A percentile compares a stretch with the other conserved stretches of the same genome.
Evolutionary conservation across 2,113 vertebrate genomes (phyloP).

Genomic region (Mobula hypostoma): DNA sequence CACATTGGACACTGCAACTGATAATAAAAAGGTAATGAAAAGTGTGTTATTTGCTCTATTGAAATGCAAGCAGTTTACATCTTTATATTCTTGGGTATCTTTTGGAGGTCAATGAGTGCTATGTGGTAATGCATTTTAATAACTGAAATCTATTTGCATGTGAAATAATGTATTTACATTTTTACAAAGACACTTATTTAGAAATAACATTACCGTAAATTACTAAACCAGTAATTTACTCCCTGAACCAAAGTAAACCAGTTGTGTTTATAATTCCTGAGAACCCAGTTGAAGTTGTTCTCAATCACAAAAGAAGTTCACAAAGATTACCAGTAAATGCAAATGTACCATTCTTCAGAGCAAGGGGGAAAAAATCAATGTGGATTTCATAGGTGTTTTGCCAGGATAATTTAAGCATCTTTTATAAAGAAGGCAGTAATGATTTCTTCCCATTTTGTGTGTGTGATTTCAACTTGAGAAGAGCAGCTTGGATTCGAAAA

Average conservation of each 20-base stretch:
- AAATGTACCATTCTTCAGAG: background rate
- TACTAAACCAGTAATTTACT: conserved; percentile 4
- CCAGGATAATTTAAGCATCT: background rate
- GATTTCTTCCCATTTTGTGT: conserved; percentile 62
- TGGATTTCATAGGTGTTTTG: background rate
- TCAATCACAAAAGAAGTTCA: background rate
- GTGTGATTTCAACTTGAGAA: conserved; percentile 75
- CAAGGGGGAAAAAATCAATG: background rate
- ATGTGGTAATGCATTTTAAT: background rate
- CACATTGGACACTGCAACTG: background rate
- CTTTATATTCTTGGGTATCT: background rate
- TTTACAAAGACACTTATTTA: background rate
- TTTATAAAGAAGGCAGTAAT: conserved; percentile 44
- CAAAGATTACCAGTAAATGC: background rate
- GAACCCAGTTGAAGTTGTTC: background rate
- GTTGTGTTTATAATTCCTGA: background rate
- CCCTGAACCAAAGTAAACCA: background rate
- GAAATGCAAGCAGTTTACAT: background rate
- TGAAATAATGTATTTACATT: conserved; percentile 1
- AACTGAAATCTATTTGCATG: background rate
- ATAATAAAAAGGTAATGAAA: background rate
- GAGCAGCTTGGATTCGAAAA: conserved; percentile 92
- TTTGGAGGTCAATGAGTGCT: background rate
- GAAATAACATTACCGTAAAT: background rate
- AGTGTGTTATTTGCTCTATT: background rate